Conservation (phyloP, 1,140 invertebrate species). For the Phymastichus coffea region DNA sequence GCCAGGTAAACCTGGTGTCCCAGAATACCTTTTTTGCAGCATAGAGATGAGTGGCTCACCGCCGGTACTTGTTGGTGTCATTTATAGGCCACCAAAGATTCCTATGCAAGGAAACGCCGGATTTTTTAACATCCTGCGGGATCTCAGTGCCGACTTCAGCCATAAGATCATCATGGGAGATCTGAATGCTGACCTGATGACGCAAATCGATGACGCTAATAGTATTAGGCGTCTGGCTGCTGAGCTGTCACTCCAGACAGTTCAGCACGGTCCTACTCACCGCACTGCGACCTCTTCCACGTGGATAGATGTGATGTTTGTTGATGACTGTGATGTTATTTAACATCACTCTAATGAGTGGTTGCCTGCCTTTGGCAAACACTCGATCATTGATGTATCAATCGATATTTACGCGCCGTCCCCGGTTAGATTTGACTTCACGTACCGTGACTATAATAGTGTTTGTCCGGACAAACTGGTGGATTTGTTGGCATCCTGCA, state of each 20-base stretch:
- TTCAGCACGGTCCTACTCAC: background rate
- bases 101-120: background rate
- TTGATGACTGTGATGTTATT: background rate
- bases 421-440: background rate
- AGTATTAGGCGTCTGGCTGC: background rate
- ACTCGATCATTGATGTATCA: background rate
- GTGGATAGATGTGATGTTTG: background rate
- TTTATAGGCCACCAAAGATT: background rate
- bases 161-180: background rate
- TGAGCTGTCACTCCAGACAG: background rate
- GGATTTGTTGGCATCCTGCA: background rate
- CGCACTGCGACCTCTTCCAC: background rate
- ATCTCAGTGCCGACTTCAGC: background rate
- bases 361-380: background rate
- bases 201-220: too few relatives aligned
- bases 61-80: background rate
- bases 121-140: background rate
- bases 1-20: background rate
- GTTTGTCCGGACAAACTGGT: background rate
- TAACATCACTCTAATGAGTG: background rate
- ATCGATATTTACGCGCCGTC: background rate
- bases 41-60: background rate
- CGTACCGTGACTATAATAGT: background rate
- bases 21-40: background rate
- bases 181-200: background rate